Evolutionary conservation across 2,113 vertebrate genomes (phyloP), one percentile per base, ranked within the genome.

Genomic region (Galeopterus variegatus): DNA sequence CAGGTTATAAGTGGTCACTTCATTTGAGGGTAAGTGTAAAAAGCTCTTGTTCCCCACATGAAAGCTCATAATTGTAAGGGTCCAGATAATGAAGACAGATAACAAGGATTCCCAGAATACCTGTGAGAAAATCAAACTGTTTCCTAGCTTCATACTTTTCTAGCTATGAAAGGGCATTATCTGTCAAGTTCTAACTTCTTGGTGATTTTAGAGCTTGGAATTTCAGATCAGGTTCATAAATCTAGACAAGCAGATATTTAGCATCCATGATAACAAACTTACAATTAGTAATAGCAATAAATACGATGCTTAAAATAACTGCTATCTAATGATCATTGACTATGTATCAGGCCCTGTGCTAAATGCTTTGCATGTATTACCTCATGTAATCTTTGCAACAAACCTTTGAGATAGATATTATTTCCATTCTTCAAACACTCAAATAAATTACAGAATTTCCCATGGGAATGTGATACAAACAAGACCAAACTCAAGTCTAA

Each of bases 201-300:
- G 28, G 28, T 70, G 13, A 86, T 91, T 79, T 91, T 88, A 85
- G 36, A 82, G 91, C 8, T 45, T 70, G 75, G 10, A 79, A 50
- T 64, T 73, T 84, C 79, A 97, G 54, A 54, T 23, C 14, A 62
- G 7, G 79, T 65, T 81, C 69, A 62, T 15, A 89, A 64, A 90
- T 79, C 72, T 3, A 88, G 26, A 48, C 50, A 26, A 18, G 5
- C 28, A 82, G n/a, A 90, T 50, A 93, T 50, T 62, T 70, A 96
- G 26, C 26, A 90, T 79, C 64, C 21, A 41, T 9, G 15, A 52
- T 36, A 90, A 75, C n/a, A 91, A 70, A 76, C 3, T 92, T 92
- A 88, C 21, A 93, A 45, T 94, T 86, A 92, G 75, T 64, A 92
- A 52, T 70, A 73, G 82, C 83, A 94, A 21, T 36, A 80, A 93